phyloP scores from a whole-genome alignment of 1,140 invertebrate species.

The Microplitis mediator region DNA sequence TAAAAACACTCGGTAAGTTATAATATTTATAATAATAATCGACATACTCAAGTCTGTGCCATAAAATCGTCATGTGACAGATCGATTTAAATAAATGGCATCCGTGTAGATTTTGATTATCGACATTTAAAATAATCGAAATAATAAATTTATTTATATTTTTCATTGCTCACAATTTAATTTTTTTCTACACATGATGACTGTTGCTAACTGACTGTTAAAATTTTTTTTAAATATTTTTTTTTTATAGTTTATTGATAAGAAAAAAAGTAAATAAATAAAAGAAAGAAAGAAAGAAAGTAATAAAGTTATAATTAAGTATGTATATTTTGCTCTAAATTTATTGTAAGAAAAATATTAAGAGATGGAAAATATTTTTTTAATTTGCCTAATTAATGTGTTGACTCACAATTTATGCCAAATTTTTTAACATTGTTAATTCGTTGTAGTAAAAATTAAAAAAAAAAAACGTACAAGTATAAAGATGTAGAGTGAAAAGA shows the following conservation, averaged over 20 bases:
- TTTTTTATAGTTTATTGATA: background rate
- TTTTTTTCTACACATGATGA: constrained; percentile 1
- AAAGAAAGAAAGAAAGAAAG: background rate
- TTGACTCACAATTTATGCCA: constrained; percentile 2
- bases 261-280: background rate
- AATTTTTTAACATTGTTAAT: constrained; percentile 15
- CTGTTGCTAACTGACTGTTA: background rate
- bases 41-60: constrained; percentile 29
- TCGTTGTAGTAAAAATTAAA: background rate
- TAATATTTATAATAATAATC: background rate
- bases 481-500: background rate
- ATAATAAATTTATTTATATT: background rate
- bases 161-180: constrained; percentile 7
- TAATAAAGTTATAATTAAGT: no score
- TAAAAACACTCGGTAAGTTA: background rate
- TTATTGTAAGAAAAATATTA: background rate
- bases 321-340: no score
- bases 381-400: background rate
- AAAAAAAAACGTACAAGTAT: background rate
- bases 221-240: background rate
- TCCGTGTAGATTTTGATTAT: background rate
- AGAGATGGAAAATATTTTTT: background rate
- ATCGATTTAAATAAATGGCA: background rate
- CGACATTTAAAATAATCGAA: background rate
- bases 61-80: constrained; percentile 23